Evolutionary conservation across 2,888 invertebrate genomes (phyloP), one percentile per base, ranked within the genome.

Genomic region (Heliconius charithonia): DNA sequence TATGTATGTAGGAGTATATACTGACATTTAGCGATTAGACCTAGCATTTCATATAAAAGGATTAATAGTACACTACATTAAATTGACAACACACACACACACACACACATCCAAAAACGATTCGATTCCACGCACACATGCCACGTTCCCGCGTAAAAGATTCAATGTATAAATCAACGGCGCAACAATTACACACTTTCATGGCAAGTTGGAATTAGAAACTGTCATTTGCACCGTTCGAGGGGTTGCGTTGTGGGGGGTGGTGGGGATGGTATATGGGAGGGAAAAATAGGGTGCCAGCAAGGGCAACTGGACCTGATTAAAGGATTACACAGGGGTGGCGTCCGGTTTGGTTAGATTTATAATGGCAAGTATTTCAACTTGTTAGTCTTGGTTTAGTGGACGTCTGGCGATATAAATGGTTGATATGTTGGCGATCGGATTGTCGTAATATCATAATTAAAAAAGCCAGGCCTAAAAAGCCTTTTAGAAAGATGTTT

Each of bases 191-290:
- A 95, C 95, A 95, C 95, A 95, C 94, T 95, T 94, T 94, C 95
- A 94, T 95, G 95, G 94, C 95, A 94, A 95, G 93, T 94, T 93
- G 93, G 95, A 95, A 95, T 95, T 95, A 95, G 95, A 95, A 95
- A 95, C 95, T 95, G 95, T 95, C 95, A 95, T 95, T 95, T 95
- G 95, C 95, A 95, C 93, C 94, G 91, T 94, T 93, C 91, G 91
- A 91, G 92, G 93, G 91, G 89, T 84, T 83, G 84, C 78, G 82
- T 83, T 87, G 85, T 87, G 82, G 84, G 80, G 81, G 83, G 84
- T 83, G 84, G 51, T 27, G 86, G 87, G 87, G 85, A 83, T 86
- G 87, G 86, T 86, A 87, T 83, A 87, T 88, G 90, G 92, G 91
- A 88, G 92, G 93, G 91, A 92, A 92, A 92, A 93, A 94, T 91